These are phyloP conservation scores for Aporophyla lueneburgensis DNA, from an alignment of 2,888 invertebrate genomes.

Conservation along the genomic window DNA sequence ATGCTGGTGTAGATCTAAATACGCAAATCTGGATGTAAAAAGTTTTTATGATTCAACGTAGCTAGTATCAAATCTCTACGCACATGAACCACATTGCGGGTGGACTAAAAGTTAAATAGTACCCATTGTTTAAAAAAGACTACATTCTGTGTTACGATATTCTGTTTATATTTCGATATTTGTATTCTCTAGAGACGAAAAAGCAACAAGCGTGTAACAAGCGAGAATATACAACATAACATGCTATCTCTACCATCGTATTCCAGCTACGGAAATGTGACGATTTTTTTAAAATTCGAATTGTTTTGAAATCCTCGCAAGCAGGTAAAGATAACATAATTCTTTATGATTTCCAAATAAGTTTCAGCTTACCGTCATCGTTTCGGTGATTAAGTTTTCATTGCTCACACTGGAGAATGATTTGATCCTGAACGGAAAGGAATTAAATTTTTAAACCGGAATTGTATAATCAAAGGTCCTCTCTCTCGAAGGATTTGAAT, in stretches of 20 bases:
- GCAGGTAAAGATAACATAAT: no score
- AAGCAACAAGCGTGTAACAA: neutral
- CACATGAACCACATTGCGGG: neutral
- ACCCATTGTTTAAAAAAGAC: constrained; percentile 32
- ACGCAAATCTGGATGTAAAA: neutral
- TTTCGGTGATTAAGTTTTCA: no score
- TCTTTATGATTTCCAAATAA: no score
- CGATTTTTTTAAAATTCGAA: neutral
- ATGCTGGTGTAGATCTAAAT: no score
- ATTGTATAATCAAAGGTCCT: no score
- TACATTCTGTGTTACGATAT: constrained; percentile 26
- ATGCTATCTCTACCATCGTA: no score
- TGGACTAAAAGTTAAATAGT: constrained; percentile 24
- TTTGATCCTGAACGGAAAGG: no score
- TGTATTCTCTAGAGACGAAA: neutral
- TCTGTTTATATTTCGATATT: constrained; percentile 29
- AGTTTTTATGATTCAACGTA: no score
- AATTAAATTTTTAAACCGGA: no score
- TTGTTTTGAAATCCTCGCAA: neutral
- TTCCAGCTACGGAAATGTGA: neutral
- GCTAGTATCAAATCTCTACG: neutral
- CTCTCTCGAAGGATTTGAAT: no score
- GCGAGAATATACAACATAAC: neutral
- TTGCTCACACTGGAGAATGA: no score
- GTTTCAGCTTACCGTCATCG: no score